Evolutionary conservation across 2,888 invertebrate genomes (phyloP).

Genomic region (Trachelus stipa): DNA sequence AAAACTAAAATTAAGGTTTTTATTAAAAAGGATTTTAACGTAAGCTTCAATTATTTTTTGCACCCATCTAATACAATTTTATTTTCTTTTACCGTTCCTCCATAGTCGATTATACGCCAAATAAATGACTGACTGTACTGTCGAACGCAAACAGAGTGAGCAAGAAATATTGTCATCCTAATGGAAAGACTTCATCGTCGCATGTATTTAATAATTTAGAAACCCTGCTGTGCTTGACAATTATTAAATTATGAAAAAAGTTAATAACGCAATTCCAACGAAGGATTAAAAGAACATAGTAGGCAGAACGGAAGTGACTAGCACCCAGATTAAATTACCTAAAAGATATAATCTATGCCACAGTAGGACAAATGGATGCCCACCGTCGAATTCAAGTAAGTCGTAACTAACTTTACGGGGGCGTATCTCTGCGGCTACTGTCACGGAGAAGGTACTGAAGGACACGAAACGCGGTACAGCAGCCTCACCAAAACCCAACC

Average conservation of each 20-base stretch:
- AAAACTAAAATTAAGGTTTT: too few relatives aligned
- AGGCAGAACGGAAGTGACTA: not conserved
- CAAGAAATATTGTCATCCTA: not conserved
- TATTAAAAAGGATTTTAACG: too few relatives aligned
- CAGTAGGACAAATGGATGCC: not conserved
- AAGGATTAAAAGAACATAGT: not conserved
- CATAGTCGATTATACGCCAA: too few relatives aligned
- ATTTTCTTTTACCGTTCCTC: too few relatives aligned
- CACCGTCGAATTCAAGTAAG: not conserved
- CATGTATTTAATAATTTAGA: not conserved
- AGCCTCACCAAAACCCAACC: not conserved
- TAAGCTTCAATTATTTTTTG: too few relatives aligned
- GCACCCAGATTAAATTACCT: not conserved
- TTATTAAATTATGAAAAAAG: not conserved
- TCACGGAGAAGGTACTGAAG: not conserved
- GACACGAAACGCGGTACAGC: not conserved
- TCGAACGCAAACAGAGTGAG: too few relatives aligned
- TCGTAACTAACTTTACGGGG: not conserved
- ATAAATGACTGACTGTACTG: too few relatives aligned
- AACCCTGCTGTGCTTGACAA: not conserved
- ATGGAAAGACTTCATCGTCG: not conserved
- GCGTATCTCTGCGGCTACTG: not conserved
- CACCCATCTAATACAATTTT: too few relatives aligned
- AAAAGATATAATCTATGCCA: not conserved
- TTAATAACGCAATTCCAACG: not conserved